Base-by-base conservation (phyloP, 2,888 invertebrate species). In the Hydraecia micacea region DNA sequence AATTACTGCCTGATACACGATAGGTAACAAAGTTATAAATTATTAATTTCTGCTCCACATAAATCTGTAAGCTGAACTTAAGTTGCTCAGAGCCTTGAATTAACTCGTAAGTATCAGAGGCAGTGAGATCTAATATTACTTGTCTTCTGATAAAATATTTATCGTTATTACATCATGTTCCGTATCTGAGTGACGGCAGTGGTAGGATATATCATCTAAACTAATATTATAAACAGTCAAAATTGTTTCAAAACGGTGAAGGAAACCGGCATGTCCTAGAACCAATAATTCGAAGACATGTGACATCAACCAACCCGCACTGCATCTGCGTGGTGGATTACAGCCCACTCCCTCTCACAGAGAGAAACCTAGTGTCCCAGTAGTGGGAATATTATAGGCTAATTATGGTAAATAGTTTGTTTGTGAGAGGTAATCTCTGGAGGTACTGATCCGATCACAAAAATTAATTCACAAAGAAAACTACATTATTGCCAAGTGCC, bases 51-150 rank as follows among this genome's bases (percentile, higher is more conserved):
- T 65, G 46, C 52, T 73, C 3, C 52, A 84, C 69, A 66, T 84
- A 84, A 81, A 81, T 81, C 74, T 82, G 62, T 73, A 60, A 72
- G n/a, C 84, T 65, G 69, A 84, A 80, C 73, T 73, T 42, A 55
- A 79, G 46, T 73, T 79, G 32, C 5, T 28, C 62, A 69, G 55
- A 84, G 60, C n/a, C 42, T 65, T 84, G 69, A 73, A 81, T 84
- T 70, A 42, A 68, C 46, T 70, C 32, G 36, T 69, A 62, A 62
- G 39, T 73, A 79, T 63, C 21, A 32, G 25, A 58, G 21, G 28
- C 28, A 13, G 60, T 83, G 46, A 15, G 32, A 67, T 68, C 49
- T 67, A 32, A 60, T 52, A 49, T 49, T 6, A 58, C 13, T 58
- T 63, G 55, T 5, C 46, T 15, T 9, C 2, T 55, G 39, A 15